Percentiles rank a stretch among this genome's conserved stretches.
phyloP scores from a whole-genome alignment of 2,888 invertebrate species.

The Thera britannica region DNA sequence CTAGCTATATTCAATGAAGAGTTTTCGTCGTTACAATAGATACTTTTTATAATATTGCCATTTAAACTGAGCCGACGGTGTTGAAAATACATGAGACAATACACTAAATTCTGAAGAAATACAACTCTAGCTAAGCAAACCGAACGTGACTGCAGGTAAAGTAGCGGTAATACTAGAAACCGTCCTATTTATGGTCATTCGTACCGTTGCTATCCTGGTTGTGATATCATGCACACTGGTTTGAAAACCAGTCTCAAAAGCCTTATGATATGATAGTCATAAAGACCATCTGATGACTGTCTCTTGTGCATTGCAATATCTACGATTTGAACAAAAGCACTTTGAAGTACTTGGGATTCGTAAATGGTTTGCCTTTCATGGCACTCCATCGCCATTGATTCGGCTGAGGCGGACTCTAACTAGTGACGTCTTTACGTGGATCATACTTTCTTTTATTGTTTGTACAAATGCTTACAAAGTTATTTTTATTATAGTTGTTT shows the following conservation, averaged over 20 bases:
- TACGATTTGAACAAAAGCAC: background rate
- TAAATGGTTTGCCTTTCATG: background rate
- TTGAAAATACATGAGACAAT: background rate
- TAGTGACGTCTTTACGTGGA: too few relatives aligned
- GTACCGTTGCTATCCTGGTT: slow-evolving; percentile 9
- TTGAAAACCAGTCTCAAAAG: slow-evolving; percentile 6
- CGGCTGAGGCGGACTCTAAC: background rate
- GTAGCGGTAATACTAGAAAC: slow-evolving; percentile 9
- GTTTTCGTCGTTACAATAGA: too few relatives aligned
- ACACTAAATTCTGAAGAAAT: background rate
- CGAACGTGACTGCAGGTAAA: background rate
- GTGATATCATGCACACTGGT: slow-evolving; percentile 6
- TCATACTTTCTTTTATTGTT: too few relatives aligned
- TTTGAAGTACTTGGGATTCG: background rate
- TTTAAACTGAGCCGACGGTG: too few relatives aligned
- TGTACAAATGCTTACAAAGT: too few relatives aligned
- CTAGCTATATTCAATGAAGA: too few relatives aligned
- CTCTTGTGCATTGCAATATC: slow-evolving; percentile 1
- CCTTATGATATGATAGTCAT: background rate
- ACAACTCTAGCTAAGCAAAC: background rate
- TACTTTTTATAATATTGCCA: too few relatives aligned
- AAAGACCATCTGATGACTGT: slow-evolving; percentile 8
- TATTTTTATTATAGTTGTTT: too few relatives aligned
- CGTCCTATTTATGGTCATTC: slow-evolving; percentile 5
- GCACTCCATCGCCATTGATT: background rate